Conservation (phyloP, 2,797 vertebrate species). For the Denticeps clupeoides region DNA sequence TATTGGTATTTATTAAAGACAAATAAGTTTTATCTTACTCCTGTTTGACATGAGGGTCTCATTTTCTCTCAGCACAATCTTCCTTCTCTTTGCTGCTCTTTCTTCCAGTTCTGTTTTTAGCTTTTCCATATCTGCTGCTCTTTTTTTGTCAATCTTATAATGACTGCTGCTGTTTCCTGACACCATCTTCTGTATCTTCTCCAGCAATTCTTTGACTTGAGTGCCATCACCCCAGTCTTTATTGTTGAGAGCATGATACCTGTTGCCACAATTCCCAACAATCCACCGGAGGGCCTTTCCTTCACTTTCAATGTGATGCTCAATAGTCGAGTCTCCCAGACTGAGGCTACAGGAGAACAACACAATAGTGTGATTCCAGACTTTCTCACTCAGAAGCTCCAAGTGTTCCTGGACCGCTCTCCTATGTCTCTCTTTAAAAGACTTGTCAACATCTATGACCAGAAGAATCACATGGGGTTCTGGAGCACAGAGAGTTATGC, state of each 20-base stretch:
- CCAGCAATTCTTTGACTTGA: conserved; percentile 31
- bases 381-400: conserved; percentile 27
- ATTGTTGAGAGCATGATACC: conserved; percentile 38
- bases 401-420: conserved; percentile 22
- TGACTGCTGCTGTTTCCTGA: conserved; percentile 11
- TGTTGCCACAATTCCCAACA: conserved; percentile 32
- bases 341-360: conserved; percentile 41
- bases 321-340: conserved; percentile 28
- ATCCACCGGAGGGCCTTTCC: conserved; percentile 29
- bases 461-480: no score
- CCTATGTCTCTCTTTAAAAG: conserved; percentile 14
- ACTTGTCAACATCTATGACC: no score
- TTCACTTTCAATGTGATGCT: conserved; percentile 37
- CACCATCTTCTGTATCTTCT: conserved; percentile 26
- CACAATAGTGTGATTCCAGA: conserved; percentile 31
- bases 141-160: conserved; percentile 10
- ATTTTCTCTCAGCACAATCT: no score
- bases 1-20: no score
- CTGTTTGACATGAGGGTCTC: no score
- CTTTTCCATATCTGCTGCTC: no score
- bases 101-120: no score
- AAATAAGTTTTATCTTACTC: no score
- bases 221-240: conserved; percentile 20
- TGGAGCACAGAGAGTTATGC: no score
- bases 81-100: no score